A percentile compares a stretch with the other conserved stretches of the same genome.
Conservation (phyloP, 1,140 invertebrate species). For the Drosophila pectinifera region DNA sequence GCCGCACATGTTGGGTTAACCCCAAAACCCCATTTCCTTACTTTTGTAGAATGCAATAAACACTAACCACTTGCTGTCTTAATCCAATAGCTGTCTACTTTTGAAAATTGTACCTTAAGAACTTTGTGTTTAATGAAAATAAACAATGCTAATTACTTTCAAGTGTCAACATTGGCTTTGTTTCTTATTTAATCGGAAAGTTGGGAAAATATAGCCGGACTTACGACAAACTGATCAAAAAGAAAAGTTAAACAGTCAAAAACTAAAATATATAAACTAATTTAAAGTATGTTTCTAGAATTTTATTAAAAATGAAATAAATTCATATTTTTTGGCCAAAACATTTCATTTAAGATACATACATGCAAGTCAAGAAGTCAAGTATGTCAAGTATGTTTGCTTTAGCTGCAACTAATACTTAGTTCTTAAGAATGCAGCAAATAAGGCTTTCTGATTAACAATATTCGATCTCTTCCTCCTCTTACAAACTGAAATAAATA, state of each 20-base stretch:
- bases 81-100: slow-evolving; percentile 23
- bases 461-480: not conserved
- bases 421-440: no score
- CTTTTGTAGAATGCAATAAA: slow-evolving; percentile 6
- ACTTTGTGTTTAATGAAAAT: slow-evolving; percentile 23
- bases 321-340: no score
- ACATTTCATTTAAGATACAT: no score
- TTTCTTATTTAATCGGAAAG: slow-evolving; percentile 6
- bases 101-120: slow-evolving; percentile 9
- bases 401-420: no score
- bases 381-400: no score
- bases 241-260: no score
- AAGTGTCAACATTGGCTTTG: not conserved
- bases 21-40: not conserved
- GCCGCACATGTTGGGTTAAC: slow-evolving; percentile 72
- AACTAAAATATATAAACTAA: no score
- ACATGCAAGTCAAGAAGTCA: no score
- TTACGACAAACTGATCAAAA: not conserved
- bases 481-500: not conserved
- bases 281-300: no score
- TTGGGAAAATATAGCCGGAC: not conserved
- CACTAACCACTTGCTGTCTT: slow-evolving; percentile 13
- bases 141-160: slow-evolving; percentile 13
- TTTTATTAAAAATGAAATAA: no score
- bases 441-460: no score